Evolutionary conservation across 1,140 invertebrate species (phyloP).

Genomic region (Drosophila erecta): DNA sequence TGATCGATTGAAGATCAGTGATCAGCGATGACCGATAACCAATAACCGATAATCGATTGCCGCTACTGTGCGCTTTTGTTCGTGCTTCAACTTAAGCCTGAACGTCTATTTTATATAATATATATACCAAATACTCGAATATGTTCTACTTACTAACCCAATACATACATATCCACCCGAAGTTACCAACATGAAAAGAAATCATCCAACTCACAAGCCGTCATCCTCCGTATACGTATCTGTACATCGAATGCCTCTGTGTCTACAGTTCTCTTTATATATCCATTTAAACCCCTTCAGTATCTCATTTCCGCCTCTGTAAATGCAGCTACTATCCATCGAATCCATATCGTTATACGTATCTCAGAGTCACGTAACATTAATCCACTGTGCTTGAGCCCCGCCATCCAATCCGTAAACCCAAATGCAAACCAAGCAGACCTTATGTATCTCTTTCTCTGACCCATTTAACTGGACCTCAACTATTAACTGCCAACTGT

Average conservation of each 20-base stretch:
- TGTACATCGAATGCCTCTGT: slow-evolving; percentile 30
- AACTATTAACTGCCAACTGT: neutral
- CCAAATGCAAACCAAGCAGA: slow-evolving; percentile 3
- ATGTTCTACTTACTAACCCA: slow-evolving; percentile 27
- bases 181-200: slow-evolving; percentile 12
- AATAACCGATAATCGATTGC: slow-evolving; percentile 1
- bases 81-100: slow-evolving; percentile 62
- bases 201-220: slow-evolving; percentile 9
- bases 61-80: slow-evolving; percentile 73
- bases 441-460: neutral
- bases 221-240: slow-evolving; percentile 18
- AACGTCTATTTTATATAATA: slow-evolving; percentile 61
- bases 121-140: slow-evolving; percentile 24
- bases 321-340: slow-evolving; percentile 13
- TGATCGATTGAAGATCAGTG: slow-evolving; percentile 8
- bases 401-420: slow-evolving; percentile 10
- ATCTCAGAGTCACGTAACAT: neutral
- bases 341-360: neutral
- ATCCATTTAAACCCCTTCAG: neutral
- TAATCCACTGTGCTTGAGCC: slow-evolving; percentile 18
- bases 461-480: slow-evolving; percentile 7
- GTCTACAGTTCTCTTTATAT: slow-evolving; percentile 17
- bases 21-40: slow-evolving; percentile 9
- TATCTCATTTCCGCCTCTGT: slow-evolving; percentile 18
- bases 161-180: slow-evolving; percentile 20